Conservation (phyloP, 2,888 invertebrate genomes). For the Torymus tubicola region DNA sequence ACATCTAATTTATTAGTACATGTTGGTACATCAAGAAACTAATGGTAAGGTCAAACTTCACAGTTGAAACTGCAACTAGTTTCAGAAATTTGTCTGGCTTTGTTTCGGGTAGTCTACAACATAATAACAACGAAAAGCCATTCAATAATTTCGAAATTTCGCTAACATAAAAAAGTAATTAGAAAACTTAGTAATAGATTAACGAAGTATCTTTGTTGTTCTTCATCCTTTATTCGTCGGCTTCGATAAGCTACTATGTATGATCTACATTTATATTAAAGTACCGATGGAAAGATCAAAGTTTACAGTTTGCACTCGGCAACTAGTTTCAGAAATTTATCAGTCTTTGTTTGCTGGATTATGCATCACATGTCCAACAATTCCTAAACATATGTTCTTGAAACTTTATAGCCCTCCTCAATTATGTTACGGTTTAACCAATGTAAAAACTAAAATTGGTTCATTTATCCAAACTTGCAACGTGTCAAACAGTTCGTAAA, state of each 20-base stretch:
- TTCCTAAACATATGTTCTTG: conserved; percentile 20
- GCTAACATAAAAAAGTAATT: too few relatives aligned
- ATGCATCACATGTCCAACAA: conserved; percentile 16
- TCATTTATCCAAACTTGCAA: not conserved
- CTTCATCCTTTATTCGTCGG: too few relatives aligned
- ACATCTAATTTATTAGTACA: too few relatives aligned
- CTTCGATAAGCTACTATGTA: too few relatives aligned
- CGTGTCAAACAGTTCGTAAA: not conserved
- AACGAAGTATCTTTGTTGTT: too few relatives aligned
- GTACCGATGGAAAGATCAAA: conserved; percentile 17
- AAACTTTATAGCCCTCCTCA: not conserved
- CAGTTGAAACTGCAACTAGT: not conserved
- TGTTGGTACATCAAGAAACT: not conserved
- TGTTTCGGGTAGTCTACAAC: too few relatives aligned
- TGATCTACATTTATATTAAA: too few relatives aligned
- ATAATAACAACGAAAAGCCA: too few relatives aligned
- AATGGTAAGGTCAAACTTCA: not conserved
- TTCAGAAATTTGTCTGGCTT: too few relatives aligned
- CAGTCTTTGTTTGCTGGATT: not conserved
- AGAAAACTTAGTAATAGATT: too few relatives aligned
- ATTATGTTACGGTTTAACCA: not conserved
- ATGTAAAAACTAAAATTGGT: not conserved
- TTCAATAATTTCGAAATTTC: too few relatives aligned
- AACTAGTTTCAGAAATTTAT: conserved; percentile 39
- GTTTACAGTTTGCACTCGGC: not conserved